Base-by-base conservation (phyloP, 2,888 invertebrate species). In the Lasius platythorax region DNA sequence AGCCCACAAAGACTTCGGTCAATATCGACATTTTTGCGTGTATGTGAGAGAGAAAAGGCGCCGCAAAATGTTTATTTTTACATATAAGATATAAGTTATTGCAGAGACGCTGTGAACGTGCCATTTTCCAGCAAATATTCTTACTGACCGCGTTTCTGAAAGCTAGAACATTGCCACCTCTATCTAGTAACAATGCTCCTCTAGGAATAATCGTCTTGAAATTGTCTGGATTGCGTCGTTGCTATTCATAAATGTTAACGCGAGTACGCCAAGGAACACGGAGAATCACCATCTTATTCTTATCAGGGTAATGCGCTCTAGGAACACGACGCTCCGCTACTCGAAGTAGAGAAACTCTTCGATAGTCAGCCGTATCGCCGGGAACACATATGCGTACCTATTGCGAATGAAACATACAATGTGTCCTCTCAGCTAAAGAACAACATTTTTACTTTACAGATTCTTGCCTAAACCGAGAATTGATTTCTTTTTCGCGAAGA, bases 201-300 rank as follows among this genome's bases (percentile, higher is more conserved):
- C 37, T 9, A 50, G 37, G 61, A 81, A 73, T 50, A 81, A 81
- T 81, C 67, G 43, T 9, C 37, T 67, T 18, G 28, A 30, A n/a
- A 78, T 78, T 56, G 68, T 12, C 40, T 70, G 30, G 66, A 76
- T 76, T 40, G 53, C 23, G 23, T 23, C 18, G 15, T 23, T 46
- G 46, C 72, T 70, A 63, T 33, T 79, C 72, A 79, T 72, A 79
- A 79, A 79, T 61, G 72, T 79, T 79, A 79, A 79, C 46, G 72
- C 12, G 46, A 50, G 33, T 18, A 8, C 33, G 72, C 11, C n/a
- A n/a, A 79, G 61, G 6, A 43, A 43, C 58, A 70, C 61, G 61
- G 70, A 50, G 12, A 61, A 72, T 61, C 43, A 30, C 78, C 30
- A 63, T 81, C 12, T 66, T 28, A 18, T 23, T 81, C 56, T 74